Conservation (phyloP, 2,797 vertebrate genomes). For the Pseudocheirus occidentalis region DNA sequence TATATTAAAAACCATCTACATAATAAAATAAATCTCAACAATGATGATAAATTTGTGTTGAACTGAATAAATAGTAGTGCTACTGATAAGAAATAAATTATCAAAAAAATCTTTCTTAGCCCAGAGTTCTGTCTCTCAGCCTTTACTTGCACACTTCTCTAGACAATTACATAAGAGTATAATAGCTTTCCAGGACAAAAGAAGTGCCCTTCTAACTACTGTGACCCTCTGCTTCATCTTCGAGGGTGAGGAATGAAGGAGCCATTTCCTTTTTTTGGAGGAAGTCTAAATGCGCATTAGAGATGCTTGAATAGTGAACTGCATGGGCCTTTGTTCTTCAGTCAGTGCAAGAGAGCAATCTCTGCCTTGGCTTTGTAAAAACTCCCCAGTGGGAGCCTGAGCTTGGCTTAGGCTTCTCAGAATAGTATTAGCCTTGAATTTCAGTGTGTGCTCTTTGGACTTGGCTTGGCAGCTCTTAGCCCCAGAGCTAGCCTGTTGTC, state of each 20-base stretch:
- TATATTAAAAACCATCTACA: background rate
- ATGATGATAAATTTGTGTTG: conserved; percentile 2
- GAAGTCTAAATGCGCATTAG: background rate
- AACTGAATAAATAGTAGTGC: background rate
- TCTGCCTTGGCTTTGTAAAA: background rate
- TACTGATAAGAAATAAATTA: background rate
- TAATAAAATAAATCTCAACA: background rate
- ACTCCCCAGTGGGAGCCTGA: background rate
- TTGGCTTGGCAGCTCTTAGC: background rate
- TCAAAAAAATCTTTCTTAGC: conserved; percentile 25
- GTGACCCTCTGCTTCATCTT: conserved; percentile 3
- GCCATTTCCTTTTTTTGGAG: background rate
- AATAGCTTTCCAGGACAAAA: background rate
- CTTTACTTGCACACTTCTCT: background rate
- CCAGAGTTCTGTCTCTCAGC: background rate
- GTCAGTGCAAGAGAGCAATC: background rate
- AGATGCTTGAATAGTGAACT: background rate
- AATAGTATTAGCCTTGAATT: background rate
- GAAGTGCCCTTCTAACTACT: background rate
- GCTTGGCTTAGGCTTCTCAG: background rate
- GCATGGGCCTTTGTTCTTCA: background rate
- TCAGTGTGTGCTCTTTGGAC: background rate
- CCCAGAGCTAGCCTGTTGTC: background rate
- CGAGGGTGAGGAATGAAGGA: background rate
- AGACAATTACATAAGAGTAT: background rate